phyloP scores from a whole-genome alignment of 1,140 invertebrate genomes.

The Bradynema listronoti region DNA sequence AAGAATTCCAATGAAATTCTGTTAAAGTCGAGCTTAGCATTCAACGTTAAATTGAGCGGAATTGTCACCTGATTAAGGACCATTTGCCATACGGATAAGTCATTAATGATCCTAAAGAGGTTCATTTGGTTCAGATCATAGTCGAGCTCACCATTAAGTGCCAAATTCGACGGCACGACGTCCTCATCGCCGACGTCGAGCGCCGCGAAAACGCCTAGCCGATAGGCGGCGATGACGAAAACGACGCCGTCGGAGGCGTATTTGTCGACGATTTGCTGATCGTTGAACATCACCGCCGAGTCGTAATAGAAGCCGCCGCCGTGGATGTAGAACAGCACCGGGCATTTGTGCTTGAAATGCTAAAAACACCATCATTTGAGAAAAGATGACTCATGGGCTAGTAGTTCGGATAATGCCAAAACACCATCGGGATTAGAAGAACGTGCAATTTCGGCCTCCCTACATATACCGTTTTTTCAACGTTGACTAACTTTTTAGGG shows the following conservation, averaged over 20 bases:
- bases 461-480: too few species aligned
- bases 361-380: too few species aligned
- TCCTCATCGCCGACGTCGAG: conserved; percentile 50
- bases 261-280: conserved; percentile 37
- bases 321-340: conserved; percentile 50
- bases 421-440: too few species aligned
- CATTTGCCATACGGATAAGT: neutral
- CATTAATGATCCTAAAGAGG: neutral
- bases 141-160: conserved; percentile 32
- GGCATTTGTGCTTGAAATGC: conserved; percentile 20
- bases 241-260: conserved; percentile 53
- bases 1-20: too few species aligned
- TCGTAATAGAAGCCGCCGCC: conserved; percentile 46
- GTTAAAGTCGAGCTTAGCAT: conserved; percentile 4
- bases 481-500: too few species aligned
- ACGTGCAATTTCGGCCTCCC: too few species aligned
- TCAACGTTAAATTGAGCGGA: neutral
- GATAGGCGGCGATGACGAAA: conserved; percentile 58
- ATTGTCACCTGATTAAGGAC: neutral
- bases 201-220: conserved; percentile 51
- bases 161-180: conserved; percentile 43
- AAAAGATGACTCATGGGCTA: too few species aligned
- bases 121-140: too few species aligned
- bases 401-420: too few species aligned
- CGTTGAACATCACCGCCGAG: conserved; percentile 45